Evolutionary conservation across 2,797 vertebrate species (phyloP), one percentile per base, ranked within the genome.

Genomic region (Labeo calbasu): DNA sequence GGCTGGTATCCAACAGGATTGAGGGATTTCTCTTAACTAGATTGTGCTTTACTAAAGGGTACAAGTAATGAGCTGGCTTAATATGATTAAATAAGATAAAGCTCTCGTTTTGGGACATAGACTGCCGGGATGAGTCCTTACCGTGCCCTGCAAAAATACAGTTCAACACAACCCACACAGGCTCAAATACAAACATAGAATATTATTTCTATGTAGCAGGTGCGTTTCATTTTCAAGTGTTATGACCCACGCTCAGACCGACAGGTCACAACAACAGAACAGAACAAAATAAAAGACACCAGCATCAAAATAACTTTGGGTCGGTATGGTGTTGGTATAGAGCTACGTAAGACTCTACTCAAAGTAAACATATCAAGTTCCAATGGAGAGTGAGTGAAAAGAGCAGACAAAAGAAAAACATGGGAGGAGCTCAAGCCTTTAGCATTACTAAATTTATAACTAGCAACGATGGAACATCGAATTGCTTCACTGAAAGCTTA

Each of bases 41-140:
- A 91, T 86, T 89, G 79, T 89, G 86, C 87, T 84, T 84, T 88
- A 91, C 82, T 63, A 92, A 92, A 89, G 90, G 86, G 88, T 86
- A 89, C 82, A 91, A 91, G 84, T 91, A 92, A 92, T 93, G 90
- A 92, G 91, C 91, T 90, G 86, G 79, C 82, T 88, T 92, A 92
- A 93, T 91, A 91, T 92, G 90, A 93, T 92, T 93, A 91, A 91
- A 92, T 88, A 82, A 86, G 90, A 90, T 90, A 91, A 92, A 91
- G 88, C 87, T 57, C 28, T n/a, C 19, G 10, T 51, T 84, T 79
- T 57, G 78, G 43, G 80, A 66, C 61, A 53, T 28, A 59, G 63
- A 15, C 81, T 25, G 53, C 48, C 6, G 57, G 23, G 83, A 66
- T 50, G 79, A 70, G 82, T 72, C 19, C 65, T 63, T 19, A 66